Conservation (phyloP, 2,888 invertebrate genomes). For the Sceliomorpha sp. region DNA sequence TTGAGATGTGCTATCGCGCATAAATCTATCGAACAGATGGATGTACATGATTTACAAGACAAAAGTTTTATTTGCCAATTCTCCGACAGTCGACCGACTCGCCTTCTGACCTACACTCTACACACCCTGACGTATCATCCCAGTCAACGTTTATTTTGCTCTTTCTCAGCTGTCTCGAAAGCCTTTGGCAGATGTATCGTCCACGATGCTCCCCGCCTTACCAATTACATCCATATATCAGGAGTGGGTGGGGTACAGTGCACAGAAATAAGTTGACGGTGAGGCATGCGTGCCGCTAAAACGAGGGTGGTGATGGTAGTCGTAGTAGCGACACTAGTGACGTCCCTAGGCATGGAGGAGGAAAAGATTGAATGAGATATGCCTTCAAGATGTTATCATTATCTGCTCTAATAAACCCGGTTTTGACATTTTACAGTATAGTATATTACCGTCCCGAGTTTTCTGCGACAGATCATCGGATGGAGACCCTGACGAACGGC, state of each 20-base stretch:
- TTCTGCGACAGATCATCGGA: slow-evolving; percentile 18
- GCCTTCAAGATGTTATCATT: slow-evolving; percentile 76
- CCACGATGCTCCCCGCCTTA: slow-evolving; percentile 66
- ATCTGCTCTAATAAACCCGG: slow-evolving; percentile 76
- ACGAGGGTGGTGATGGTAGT: slow-evolving; percentile 59
- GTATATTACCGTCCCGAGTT: slow-evolving; percentile 65
- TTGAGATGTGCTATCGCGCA: slow-evolving; percentile 41
- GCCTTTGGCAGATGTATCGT: slow-evolving; percentile 31
- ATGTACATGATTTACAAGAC: slow-evolving; percentile 44
- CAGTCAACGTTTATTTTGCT: slow-evolving; percentile 20
- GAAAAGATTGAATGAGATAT: slow-evolving; percentile 59
- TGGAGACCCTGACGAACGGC: no score
- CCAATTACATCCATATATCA: slow-evolving; percentile 76
- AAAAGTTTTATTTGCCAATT: slow-evolving; percentile 60
- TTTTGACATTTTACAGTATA: slow-evolving; percentile 67
- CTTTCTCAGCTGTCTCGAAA: slow-evolving; percentile 15
- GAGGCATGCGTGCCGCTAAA: slow-evolving; percentile 68
- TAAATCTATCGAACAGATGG: slow-evolving; percentile 63
- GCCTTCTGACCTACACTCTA: slow-evolving; percentile 36
- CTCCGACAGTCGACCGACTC: slow-evolving; percentile 17
- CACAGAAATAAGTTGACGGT: slow-evolving; percentile 76
- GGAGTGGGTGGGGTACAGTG: slow-evolving; percentile 60
- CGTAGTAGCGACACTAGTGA: slow-evolving; percentile 17
- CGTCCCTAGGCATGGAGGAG: slow-evolving; percentile 23
- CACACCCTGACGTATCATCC: slow-evolving; percentile 18